Base-by-base conservation (phyloP, 1,140 invertebrate species). In the Oscheius sp. region DNA sequence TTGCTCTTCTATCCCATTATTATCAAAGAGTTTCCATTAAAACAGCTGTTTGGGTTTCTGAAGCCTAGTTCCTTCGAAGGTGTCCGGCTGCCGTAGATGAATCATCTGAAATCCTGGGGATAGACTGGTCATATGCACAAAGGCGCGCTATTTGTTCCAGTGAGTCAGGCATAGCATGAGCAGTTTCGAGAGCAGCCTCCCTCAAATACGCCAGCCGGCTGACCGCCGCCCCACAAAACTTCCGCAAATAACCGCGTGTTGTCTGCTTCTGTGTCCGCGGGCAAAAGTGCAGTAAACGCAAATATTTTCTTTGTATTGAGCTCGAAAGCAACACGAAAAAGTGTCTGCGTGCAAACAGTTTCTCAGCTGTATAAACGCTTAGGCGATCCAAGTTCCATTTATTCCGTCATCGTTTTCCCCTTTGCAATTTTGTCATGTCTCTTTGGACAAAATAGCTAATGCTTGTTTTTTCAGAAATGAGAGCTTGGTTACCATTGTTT, bases 301-400 rank as follows among this genome's bases (percentile, higher is more conserved):
- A 55, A 55, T 55, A 55, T 55, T 55, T 55, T 55, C 7, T 26
- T 55, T n/a, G n/a, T n/a, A n/a, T n/a, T n/a, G n/a, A n/a, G n/a
- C n/a, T n/a, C 23, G 49, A 55, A 55, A 15, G 15, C 7, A 20
- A 20, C 49, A 55, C 49, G 49, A 55, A 55, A 15, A 7, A 15
- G 7, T 26, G 49, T 55, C 23, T 23, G 49, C 49, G 7, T 23
- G 15, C 28, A 20, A 23, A 55, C 15, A 26, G 49, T n/a, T n/a
- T n/a, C n/a, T n/a, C n/a, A n/a, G n/a, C n/a, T n/a, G n/a, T n/a
- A n/a, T n/a, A n/a, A n/a, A n/a, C n/a, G n/a, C n/a, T n/a, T n/a
- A n/a, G n/a, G n/a, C n/a, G n/a, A n/a, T n/a, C n/a, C n/a, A n/a
- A n/a, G n/a, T n/a, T n/a, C n/a, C n/a, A n/a, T n/a, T n/a, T n/a